These are phyloP conservation scores for Puma concolor DNA, from an alignment of 2,113 vertebrate genomes.

Conservation along the genomic window DNA sequence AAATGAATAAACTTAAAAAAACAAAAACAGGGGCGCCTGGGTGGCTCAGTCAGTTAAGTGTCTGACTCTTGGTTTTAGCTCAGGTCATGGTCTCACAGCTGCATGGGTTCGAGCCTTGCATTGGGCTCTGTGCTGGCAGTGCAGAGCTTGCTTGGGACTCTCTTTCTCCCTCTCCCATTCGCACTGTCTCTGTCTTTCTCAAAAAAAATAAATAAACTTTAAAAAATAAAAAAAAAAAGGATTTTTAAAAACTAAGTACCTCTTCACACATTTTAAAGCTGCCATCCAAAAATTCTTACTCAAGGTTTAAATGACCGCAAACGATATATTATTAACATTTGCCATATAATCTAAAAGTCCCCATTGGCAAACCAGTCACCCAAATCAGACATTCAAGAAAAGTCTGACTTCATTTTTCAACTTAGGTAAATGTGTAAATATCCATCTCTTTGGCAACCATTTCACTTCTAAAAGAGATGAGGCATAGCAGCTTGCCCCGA, in stretches of 20 bases:
- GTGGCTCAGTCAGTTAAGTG: too few relatives aligned
- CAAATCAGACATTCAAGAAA: conserved; percentile 35
- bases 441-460: background rate
- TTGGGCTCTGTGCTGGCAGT: too few relatives aligned
- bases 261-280: conserved; percentile 41
- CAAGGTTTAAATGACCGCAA: conserved; percentile 49
- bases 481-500: background rate
- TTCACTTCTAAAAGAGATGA: conserved; percentile 13
- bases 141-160: too few relatives aligned
- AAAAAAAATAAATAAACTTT: too few relatives aligned
- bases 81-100: too few relatives aligned
- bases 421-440: background rate
- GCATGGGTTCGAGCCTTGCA: too few relatives aligned
- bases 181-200: too few relatives aligned
- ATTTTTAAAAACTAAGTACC: background rate
- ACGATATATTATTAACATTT: conserved; percentile 12
- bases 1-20: too few relatives aligned
- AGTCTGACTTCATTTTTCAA: conserved; percentile 33
- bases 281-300: background rate
- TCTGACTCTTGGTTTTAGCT: too few relatives aligned
- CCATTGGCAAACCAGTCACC: background rate
- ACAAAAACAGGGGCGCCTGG: too few relatives aligned
- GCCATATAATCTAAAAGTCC: conserved; percentile 14
- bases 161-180: too few relatives aligned
- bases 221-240: background rate